Percentiles rank a stretch among this genome's conserved stretches.
Evolutionary conservation across 2,888 invertebrate species (phyloP).

Genomic region (Sphaerophoria rueppellii): DNA sequence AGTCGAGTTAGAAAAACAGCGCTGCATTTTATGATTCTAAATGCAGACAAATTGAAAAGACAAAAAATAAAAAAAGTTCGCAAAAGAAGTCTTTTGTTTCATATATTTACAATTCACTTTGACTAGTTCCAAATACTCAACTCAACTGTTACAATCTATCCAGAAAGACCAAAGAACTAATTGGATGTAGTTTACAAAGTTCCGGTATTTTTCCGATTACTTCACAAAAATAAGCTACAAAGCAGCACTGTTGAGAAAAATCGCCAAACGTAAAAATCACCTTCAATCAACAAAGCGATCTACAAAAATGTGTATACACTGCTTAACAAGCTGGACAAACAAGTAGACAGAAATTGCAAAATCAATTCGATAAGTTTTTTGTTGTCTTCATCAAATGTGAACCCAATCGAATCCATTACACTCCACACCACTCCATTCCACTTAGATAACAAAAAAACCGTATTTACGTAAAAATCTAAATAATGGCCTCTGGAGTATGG

Average conservation of each 20-base stretch:
- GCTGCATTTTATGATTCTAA: too few species aligned
- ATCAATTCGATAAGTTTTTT: slow-evolving; percentile 13
- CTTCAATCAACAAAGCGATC: not conserved
- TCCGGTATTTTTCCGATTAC: slow-evolving; percentile 8
- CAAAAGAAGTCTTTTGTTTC: too few species aligned
- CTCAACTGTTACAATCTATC: too few species aligned
- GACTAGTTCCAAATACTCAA: too few species aligned
- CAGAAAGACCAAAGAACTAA: too few species aligned
- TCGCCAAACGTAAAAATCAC: not conserved
- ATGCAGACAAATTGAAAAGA: too few species aligned
- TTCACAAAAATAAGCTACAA: not conserved
- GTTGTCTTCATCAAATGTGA: not conserved
- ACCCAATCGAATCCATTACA: slow-evolving; percentile 21
- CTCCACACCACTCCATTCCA: not conserved
- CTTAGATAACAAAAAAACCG: slow-evolving; percentile 14
- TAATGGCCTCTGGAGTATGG: not conserved
- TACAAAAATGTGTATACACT: not conserved
- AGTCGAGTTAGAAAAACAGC: too few species aligned
- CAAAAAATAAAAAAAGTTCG: too few species aligned
- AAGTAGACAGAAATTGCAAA: slow-evolving; percentile 30
- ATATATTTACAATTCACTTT: too few species aligned
- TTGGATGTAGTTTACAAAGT: not conserved
- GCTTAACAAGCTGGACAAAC: slow-evolving; percentile 20
- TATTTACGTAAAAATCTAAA: slow-evolving; percentile 20
- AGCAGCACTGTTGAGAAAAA: slow-evolving; percentile 12